Base-by-base conservation (phyloP, 2,888 invertebrate genomes). In the Rhaphigaster nebulosa region DNA sequence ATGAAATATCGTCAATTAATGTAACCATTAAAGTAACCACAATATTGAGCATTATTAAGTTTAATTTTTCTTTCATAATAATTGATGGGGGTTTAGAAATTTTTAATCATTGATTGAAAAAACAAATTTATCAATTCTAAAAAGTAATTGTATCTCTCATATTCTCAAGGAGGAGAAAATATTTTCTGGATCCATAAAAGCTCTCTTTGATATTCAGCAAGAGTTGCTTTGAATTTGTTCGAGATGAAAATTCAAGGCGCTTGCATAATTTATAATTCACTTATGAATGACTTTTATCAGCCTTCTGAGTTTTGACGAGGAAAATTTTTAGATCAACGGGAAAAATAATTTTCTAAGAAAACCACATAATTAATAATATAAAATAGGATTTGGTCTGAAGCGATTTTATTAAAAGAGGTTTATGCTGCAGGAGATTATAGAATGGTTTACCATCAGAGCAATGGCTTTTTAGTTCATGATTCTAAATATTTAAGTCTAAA, bases 251-350 rank as follows among this genome's bases (percentile, higher is more conserved):
- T 70, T 70, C 70, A 34, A 34, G 70, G 34, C 6, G 70, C 34
- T 70, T 70, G 34, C 34, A 70, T 70, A 70, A 70, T 34, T 70
- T 70, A 34, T 70, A 70, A 70, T 70, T 70, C 18, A 70, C 70
- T 70, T 70, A 70, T 70, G 70, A 34, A 6, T 29, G 70, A 70
- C 70, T 70, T 70, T 70, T 70, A 70, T 70, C 70, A 70, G 34
- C 65, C 15, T 65, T 65, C 15, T 20, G 70, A 8, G 20, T 34
- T 20, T 20, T 70, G 70, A 70, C 34, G 34, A 34, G 70, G 34
- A 8, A 20, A 70, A 70, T 34, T 70, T 70, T 20, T n/a, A 10
- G 34, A 70, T 15, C 29, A 34, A 20, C 20, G 6, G 70, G 34
- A 34, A 70, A 65, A 29, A 70, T 20, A 70, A 70, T 20, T 70